Evolutionary conservation across 2,113 vertebrate species (phyloP).

Genomic region (Pseudonaja textilis): DNA sequence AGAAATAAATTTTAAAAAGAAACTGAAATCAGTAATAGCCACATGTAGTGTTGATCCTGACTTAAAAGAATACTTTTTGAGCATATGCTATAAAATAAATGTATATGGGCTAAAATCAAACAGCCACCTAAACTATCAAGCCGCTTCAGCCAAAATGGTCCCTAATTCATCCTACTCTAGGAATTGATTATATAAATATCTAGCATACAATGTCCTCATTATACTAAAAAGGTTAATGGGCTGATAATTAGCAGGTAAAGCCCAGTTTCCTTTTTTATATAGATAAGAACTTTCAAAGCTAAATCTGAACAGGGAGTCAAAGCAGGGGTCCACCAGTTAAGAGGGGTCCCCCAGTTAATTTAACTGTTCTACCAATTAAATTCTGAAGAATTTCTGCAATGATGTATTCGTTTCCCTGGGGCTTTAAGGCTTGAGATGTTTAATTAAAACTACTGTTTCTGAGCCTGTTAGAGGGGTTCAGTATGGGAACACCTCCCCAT

Average conservation of each 20-base stretch:
- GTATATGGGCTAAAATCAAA: neutral
- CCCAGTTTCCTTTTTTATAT: neutral
- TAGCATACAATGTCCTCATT: neutral
- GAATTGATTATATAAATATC: neutral
- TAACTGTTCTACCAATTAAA: too few species aligned
- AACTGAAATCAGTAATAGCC: neutral
- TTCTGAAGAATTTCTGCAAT: neutral
- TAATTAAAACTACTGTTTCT: neutral
- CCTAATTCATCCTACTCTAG: neutral
- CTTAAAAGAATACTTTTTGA: neutral
- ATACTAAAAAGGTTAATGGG: neutral
- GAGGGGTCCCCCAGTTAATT: too few species aligned
- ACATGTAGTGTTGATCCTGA: neutral
- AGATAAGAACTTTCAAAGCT: neutral
- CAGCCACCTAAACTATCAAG: neutral
- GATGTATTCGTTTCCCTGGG: neutral
- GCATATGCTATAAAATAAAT: neutral
- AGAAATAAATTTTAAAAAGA: neutral
- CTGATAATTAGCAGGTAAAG: neutral
- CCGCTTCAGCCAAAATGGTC: neutral
- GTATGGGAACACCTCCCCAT: neutral
- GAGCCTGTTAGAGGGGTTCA: neutral
- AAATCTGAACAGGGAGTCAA: neutral
- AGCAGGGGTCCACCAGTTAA: neutral
- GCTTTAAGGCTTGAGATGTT: neutral